Evolutionary conservation across 2,797 vertebrate genomes (phyloP).

Genomic region (Poecilia wingei): DNA sequence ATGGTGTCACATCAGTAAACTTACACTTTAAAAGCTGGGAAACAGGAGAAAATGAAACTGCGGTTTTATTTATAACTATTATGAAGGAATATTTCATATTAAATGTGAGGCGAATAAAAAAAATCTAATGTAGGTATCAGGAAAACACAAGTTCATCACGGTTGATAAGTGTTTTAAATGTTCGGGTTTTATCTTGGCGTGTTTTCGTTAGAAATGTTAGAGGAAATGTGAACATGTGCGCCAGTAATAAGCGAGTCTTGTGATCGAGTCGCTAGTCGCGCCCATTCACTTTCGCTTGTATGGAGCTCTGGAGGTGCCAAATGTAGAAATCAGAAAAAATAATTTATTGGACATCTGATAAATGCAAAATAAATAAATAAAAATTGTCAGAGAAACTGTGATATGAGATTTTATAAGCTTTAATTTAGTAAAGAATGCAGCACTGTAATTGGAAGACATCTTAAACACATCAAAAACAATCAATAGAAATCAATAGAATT

Average conservation of each 20-base stretch:
- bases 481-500: no score
- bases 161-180: not conserved
- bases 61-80: not conserved
- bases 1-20: not conserved
- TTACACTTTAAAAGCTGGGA: no score
- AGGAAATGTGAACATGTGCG: not conserved
- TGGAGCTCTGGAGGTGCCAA: not conserved
- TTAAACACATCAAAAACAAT: no score
- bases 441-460: no score
- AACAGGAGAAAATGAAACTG: no score
- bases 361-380: not conserved
- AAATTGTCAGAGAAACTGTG: not conserved
- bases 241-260: conserved; percentile 33
- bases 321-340: not conserved
- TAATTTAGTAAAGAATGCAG: no score
- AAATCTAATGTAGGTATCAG: not conserved
- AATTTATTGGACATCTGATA: not conserved
- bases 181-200: not conserved
- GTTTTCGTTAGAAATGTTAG: not conserved
- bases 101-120: not conserved
- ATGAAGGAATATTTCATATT: not conserved
- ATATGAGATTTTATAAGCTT: not conserved
- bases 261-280: conserved; percentile 34
- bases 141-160: not conserved
- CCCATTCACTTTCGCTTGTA: not conserved